Evolutionary conservation across 2,888 invertebrate genomes (phyloP), one percentile per base, ranked within the genome.

Genomic region (Aphelenchoides bicaudatus): DNA sequence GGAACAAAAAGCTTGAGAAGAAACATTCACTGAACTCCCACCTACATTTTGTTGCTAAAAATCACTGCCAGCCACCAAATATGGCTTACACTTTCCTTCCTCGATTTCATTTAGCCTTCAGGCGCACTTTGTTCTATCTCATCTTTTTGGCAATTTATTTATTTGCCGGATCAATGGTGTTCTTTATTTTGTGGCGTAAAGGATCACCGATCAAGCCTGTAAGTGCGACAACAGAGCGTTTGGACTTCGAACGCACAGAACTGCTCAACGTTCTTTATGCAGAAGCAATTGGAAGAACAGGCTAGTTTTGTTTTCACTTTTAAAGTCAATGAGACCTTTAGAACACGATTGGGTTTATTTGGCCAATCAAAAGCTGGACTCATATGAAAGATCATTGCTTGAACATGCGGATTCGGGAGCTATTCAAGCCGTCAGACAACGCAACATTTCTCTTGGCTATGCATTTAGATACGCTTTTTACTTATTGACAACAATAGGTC

Each of bases 241-340:
- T 75, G n/a, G 75, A 75, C 37, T 65, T 71, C 29, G 73, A 75
- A 59, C 59, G 75, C 39, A 62, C 70, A 21, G 75, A 75, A 51
- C 50, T 75, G 43, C 59, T 75, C 30, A 75, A 75, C 55, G 73
- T 75, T 27, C 56, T 75, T 5, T 75, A 72, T 71, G 75, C 75
- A 3, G 75, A 75, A 59, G 68, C 75, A 5, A 67, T 75, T 31
- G 70, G 72, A 1, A 66, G 73, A 47, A 25, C 53, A 34, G 65
- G 65, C 67, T 37, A 21, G 34, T 28, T 19, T 30, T 16, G 21
- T 59, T 30, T 51, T 28, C 16, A 10, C n/a, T 16, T 38, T 19
- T 50, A 19, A 4, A 46, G 39, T 5, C 4, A 34, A 34, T 34
- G 16, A 34, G 16, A 34, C 16, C 16, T 34, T 61, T 63, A 46